Percentiles rank a stretch among this genome's conserved stretches.
Conservation (phyloP, 2,888 invertebrate species). For the Tuberolachnus salignus region DNA sequence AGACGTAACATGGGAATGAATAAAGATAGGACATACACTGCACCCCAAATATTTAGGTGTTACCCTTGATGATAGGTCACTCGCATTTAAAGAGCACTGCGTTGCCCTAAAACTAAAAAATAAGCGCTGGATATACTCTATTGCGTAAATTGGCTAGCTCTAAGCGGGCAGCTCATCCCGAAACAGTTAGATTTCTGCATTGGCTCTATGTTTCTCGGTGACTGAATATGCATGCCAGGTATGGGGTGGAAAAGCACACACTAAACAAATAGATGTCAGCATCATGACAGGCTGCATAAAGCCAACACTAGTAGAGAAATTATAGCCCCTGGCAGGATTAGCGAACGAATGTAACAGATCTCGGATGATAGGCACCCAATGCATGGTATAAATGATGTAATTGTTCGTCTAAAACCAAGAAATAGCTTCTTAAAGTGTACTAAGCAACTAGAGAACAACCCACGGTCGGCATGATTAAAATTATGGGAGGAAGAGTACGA, state of each 20-base stretch:
- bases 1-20: no score
- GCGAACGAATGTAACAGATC: constrained; percentile 48
- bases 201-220: constrained; percentile 55
- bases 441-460: constrained; percentile 28
- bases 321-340: constrained; percentile 23
- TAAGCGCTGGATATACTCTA: constrained; percentile 51
- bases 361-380: constrained; percentile 39
- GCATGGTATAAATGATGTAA: constrained; percentile 24
- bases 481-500: constrained; percentile 23
- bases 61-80: no score
- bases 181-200: constrained; percentile 54
- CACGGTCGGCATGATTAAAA: constrained; percentile 17
- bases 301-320: constrained; percentile 57
- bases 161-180: constrained; percentile 54
- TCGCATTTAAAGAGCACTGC: no score
- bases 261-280: no score
- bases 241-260: constrained; percentile 47
- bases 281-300: constrained; percentile 55
- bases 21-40: no score
- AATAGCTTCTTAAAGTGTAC: constrained; percentile 9
- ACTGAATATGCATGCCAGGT: constrained; percentile 54
- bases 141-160: constrained; percentile 32
- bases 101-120: no score
- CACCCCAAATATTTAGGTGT: no score
- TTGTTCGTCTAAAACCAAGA: not conserved